phyloP scores from a whole-genome alignment of 1,140 invertebrate genomes.

The Temnothorax nylanderi region DNA sequence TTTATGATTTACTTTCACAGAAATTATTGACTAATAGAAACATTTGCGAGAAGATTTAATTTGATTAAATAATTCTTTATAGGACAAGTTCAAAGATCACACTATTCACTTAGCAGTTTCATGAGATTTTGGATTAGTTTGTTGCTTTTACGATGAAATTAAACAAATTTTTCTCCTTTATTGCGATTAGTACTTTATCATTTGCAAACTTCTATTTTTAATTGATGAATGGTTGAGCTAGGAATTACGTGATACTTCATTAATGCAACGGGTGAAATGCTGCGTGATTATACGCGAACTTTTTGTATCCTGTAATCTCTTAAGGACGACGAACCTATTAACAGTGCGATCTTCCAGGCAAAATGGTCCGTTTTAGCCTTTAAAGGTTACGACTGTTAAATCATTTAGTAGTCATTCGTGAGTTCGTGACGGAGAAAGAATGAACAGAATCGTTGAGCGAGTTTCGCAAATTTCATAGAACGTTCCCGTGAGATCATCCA shows the following conservation, averaged over 20 bases:
- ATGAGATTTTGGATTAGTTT: neutral
- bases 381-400: conserved; percentile 39
- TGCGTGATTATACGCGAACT: neutral
- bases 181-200: neutral
- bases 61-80: neutral
- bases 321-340: neutral
- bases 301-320: neutral
- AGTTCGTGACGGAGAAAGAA: neutral
- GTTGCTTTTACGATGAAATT: neutral
- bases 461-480: neutral
- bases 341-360: neutral
- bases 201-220: neutral
- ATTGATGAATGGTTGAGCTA: too few relatives aligned
- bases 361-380: conserved; percentile 22
- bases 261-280: neutral
- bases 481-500: neutral
- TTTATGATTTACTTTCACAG: neutral
- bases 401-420: conserved; percentile 10
- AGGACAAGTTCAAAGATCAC: neutral
- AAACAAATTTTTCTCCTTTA: neutral
- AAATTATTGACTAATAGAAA: neutral
- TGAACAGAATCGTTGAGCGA: neutral
- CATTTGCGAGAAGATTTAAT: neutral
- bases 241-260: conserved; percentile 7
- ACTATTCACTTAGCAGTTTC: neutral